phyloP scores from a whole-genome alignment of 2,113 vertebrate genomes.

The Anarhynchus alexandrinus region DNA sequence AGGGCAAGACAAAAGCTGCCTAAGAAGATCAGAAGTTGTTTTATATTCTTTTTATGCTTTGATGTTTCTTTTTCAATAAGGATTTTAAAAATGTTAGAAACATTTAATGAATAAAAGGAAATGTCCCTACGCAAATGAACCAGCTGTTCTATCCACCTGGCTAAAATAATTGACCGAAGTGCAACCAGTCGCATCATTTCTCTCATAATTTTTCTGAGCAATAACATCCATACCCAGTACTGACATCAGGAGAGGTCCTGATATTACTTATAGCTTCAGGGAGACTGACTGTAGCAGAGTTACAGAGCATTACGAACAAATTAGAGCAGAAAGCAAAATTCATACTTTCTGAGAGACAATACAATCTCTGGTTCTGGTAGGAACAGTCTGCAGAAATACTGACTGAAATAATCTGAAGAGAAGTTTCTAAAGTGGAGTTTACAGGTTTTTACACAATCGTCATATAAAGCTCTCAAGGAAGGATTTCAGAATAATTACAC shows the following conservation, averaged over 20 bases:
- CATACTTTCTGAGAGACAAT: not conserved
- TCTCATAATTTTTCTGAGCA: not conserved
- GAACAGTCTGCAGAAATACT: not conserved
- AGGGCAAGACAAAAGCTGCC: not conserved
- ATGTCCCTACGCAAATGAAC: not conserved
- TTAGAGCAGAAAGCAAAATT: not conserved
- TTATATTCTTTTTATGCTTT: not conserved
- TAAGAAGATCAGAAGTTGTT: not conserved
- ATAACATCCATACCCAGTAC: not conserved
- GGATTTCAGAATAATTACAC: not conserved
- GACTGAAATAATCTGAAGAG: not conserved
- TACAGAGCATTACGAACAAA: not conserved
- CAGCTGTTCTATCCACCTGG: not conserved
- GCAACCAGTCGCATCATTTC: not conserved
- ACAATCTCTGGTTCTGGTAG: not conserved
- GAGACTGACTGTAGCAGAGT: not conserved
- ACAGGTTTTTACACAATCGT: not conserved
- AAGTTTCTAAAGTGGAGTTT: not conserved
- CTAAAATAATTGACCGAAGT: not conserved
- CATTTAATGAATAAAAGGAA: not conserved
- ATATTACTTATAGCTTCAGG: not conserved
- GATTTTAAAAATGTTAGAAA: not conserved
- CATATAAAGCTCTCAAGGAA: not conserved
- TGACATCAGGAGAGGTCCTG: not conserved
- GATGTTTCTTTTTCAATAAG: not conserved